Evolutionary conservation across 2,888 invertebrate genomes (phyloP).

Genomic region (Sesia apiformis): DNA sequence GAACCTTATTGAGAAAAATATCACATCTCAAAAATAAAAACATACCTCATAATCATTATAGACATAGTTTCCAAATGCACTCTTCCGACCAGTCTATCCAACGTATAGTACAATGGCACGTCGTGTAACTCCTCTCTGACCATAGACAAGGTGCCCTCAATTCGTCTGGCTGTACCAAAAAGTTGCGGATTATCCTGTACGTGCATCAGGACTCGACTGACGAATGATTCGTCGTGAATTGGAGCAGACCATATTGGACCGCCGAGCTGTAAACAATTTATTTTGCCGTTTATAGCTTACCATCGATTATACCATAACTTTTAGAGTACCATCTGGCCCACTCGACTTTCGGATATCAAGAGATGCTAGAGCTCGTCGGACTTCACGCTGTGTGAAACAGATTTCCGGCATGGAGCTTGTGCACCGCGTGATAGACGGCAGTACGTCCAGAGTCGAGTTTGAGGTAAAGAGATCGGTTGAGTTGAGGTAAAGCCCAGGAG

Average conservation of each 20-base stretch:
- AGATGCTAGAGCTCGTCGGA: too few relatives aligned
- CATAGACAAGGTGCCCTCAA: conserved; percentile 87
- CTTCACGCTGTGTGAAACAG: too few relatives aligned
- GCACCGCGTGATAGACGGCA: too few relatives aligned
- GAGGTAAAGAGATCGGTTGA: too few relatives aligned
- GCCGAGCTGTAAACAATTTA: conserved; percentile 75
- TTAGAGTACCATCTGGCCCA: too few relatives aligned
- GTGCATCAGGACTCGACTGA: conserved; percentile 76
- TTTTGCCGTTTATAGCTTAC: too few relatives aligned
- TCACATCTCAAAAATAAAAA: neutral
- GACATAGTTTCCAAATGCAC: conserved; percentile 83
- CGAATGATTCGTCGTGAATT: conserved; percentile 87
- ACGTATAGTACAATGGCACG: conserved; percentile 89
- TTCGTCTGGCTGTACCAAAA: conserved; percentile 82
- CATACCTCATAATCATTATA: conserved; percentile 79
- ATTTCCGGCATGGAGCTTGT: too few relatives aligned
- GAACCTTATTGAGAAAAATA: too few relatives aligned
- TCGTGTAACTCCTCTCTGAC: conserved; percentile 88
- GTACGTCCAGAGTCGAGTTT: too few relatives aligned
- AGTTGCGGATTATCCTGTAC: conserved; percentile 52
- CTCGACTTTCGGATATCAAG: too few relatives aligned
- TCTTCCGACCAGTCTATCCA: conserved; percentile 84
- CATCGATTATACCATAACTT: too few relatives aligned
- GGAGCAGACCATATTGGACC: conserved; percentile 96
- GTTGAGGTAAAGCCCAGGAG: too few relatives aligned